Percentiles rank a stretch among this genome's conserved stretches.
phyloP scores from a whole-genome alignment of 2,797 vertebrate species.

The Mycteria americana region DNA sequence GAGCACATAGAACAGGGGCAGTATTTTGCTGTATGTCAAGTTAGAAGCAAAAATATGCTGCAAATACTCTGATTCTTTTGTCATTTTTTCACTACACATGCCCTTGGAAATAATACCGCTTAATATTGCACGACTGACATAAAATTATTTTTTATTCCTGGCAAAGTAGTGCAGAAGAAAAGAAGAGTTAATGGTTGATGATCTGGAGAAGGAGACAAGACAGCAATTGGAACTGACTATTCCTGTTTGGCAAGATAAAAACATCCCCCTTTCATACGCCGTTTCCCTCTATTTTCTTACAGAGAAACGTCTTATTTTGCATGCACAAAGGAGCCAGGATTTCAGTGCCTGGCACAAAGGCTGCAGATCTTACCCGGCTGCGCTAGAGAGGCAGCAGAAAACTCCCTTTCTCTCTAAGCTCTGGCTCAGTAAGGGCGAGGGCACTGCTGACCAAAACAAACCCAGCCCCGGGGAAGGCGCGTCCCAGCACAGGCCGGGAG shows the following conservation, averaged over 20 bases:
- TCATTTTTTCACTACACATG: conserved; percentile 31
- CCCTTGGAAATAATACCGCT: conserved; percentile 40
- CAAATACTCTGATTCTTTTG: conserved; percentile 43
- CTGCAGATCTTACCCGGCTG: not conserved
- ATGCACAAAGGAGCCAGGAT: conserved; percentile 25
- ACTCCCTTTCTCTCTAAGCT: not conserved
- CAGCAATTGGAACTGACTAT: conserved; percentile 42
- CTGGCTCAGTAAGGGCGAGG: not conserved
- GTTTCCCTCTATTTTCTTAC: conserved; percentile 41
- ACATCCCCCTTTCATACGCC: conserved; percentile 27
- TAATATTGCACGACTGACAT: not conserved
- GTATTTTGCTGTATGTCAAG: not conserved
- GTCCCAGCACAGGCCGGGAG: not conserved
- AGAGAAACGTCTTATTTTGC: conserved; percentile 46
- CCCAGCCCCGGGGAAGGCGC: fast-evolving
- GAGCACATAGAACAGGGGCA: not conserved
- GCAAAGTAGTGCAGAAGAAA: not conserved
- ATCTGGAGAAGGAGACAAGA: conserved; percentile 25
- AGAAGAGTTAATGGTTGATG: conserved; percentile 21
- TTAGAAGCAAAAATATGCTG: not conserved
- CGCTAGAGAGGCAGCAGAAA: not conserved
- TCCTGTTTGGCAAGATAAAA: conserved; percentile 57
- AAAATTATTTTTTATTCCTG: conserved; percentile 19
- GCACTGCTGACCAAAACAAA: not conserved
- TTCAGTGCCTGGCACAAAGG: conserved; percentile 7